Percentiles rank a stretch among this genome's conserved stretches.
Conservation (phyloP, 1,140 invertebrate species). For the Rhynchophorus ferrugineus region DNA sequence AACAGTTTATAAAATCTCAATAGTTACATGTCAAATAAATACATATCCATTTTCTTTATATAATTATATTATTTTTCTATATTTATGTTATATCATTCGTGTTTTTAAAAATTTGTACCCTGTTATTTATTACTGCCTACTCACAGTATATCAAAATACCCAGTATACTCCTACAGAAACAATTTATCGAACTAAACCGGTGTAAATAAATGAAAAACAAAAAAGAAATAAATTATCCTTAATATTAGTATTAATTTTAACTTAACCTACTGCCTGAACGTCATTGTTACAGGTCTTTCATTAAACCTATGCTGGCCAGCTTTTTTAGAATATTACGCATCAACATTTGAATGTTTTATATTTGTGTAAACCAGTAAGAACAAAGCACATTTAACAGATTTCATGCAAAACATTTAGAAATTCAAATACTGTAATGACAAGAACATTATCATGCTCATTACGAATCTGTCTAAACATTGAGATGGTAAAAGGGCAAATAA, state of each 20-base stretch:
- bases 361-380: not conserved
- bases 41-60: not conserved
- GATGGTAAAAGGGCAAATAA: too few species aligned
- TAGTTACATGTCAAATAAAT: not conserved
- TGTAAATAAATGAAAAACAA: too few species aligned
- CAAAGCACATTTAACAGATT: not conserved
- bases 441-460: conserved; percentile 2
- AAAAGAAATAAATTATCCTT: too few species aligned
- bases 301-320: conserved; percentile 8
- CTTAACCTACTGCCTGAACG: not conserved
- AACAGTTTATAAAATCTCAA: not conserved
- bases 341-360: not conserved
- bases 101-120: too few species aligned
- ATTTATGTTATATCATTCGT: too few species aligned
- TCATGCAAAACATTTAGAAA: conserved; percentile 6
- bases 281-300: not conserved
- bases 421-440: not conserved
- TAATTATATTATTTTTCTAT: not conserved
- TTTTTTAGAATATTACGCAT: conserved; percentile 13
- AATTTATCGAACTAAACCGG: too few species aligned
- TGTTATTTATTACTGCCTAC: too few species aligned
- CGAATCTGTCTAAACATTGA: too few species aligned
- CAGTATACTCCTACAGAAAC: too few species aligned
- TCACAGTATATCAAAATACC: too few species aligned
- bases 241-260: not conserved